phyloP scores from a whole-genome alignment of 2,113 vertebrate genomes.

The Mobula birostris region DNA sequence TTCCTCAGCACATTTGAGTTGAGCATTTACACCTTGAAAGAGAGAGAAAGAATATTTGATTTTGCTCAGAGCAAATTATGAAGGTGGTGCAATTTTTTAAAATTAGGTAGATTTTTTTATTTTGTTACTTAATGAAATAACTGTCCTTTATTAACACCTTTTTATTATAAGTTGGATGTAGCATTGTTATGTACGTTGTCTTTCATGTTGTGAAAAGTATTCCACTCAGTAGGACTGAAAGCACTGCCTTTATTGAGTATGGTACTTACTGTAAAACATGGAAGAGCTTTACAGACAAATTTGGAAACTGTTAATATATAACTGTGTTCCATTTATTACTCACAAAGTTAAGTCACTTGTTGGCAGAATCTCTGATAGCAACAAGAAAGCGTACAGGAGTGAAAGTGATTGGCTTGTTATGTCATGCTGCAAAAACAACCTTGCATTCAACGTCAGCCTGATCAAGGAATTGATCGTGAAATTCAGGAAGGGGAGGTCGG shows the following conservation, averaged over 20 bases:
- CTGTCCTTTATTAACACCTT: neutral
- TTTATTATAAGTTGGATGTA: neutral
- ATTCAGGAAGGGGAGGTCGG: no score
- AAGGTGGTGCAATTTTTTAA: neutral
- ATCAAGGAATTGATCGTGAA: no score
- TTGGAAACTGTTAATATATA: neutral
- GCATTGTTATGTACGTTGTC: neutral
- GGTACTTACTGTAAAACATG: neutral
- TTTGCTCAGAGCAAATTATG: neutral
- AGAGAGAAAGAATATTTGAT: neutral
- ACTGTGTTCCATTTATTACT: neutral
- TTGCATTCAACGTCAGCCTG: no score
- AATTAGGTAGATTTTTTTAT: neutral
- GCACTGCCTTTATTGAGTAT: neutral
- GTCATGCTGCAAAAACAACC: no score
- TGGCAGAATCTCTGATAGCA: no score
- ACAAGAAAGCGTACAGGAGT: no score
- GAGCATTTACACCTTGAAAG: neutral
- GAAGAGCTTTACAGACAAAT: neutral
- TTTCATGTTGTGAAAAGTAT: neutral
- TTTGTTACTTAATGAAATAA: neutral
- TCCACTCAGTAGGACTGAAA: neutral
- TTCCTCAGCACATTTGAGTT: neutral
- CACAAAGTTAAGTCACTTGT: neutral
- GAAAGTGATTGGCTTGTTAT: no score